Base-by-base conservation (phyloP, 2,888 invertebrate species). In the Campopleginae sp. region DNA sequence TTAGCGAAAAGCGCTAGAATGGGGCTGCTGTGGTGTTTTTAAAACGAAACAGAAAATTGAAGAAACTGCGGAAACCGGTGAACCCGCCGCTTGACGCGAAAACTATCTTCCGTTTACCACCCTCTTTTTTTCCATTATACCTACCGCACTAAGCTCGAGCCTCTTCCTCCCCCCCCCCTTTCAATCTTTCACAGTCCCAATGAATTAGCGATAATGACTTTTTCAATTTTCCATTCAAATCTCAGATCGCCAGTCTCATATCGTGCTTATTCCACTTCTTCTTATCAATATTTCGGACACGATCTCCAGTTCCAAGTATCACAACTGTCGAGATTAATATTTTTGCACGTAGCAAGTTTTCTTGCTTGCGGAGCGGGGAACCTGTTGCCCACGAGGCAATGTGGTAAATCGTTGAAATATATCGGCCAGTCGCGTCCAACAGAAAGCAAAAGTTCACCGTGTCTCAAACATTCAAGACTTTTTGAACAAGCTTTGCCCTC, bases 1-100 rank as follows among this genome's bases (percentile, higher is more conserved):
- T 91, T 90, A 91, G 90, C 89, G 90, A 92, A 91, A 92, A 91
- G 90, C 89, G 90, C 90, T 90, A 89, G 88, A 90, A 90, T 88
- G 89, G n/a, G 88, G 88, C 58, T 87, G 80, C 58, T 87, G 79
- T 70, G 77, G 48, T 81, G 17, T 65, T 44, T 66, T 33, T 58
- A 51, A 81, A 46, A 65, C n/a, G 72, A 77, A 33, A 42, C 42
- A 61, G 48, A 66, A 65, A 33, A 23, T 31, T 19, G 12, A 51
- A 61, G 46, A 38, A 14, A 44, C n/a, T 44, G 19, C 3, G 58
- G 65, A 72, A 79, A 33, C 14, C 38, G 27, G 23, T 17, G 68
- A 54, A 68, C 23, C 54, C 51, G 7, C 5, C 10, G 38, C 38
- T 38, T 5, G 5, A 33, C 5, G 31, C 19, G 38, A 38, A 23